Evolutionary conservation across 2,113 vertebrate genomes (phyloP).

Genomic region (Pterocles orientalis): DNA sequence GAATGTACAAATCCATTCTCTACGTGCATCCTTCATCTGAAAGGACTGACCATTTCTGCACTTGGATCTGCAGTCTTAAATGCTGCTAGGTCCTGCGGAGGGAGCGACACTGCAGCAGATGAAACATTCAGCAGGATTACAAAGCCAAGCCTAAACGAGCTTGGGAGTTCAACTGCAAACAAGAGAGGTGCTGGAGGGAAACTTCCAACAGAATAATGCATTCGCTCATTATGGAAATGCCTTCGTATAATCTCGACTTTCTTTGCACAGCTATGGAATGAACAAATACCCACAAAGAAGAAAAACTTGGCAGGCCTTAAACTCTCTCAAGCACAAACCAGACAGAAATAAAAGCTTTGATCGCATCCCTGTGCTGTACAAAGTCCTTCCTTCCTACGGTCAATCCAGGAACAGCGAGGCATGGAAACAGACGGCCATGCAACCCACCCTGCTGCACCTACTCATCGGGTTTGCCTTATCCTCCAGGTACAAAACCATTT

Average conservation of each 20-base stretch:
- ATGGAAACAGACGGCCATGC: not conserved
- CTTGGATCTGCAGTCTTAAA: not conserved
- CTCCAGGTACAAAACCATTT: conserved; percentile 20
- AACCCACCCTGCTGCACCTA: not conserved
- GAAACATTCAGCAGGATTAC: not conserved
- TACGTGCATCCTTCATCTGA: not conserved
- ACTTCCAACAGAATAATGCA: conserved; percentile 43
- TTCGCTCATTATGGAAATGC: conserved; percentile 56
- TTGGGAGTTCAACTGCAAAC: conserved; percentile 21
- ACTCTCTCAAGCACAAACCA: conserved; percentile 50
- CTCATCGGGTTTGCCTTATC: not conserved
- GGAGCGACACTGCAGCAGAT: not conserved
- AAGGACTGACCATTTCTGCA: not conserved
- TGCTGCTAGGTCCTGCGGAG: not conserved
- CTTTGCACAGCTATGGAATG: conserved; percentile 32
- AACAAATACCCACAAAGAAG: conserved; percentile 51
- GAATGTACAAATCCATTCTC: not conserved
- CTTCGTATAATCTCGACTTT: conserved; percentile 54
- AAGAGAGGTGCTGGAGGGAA: conserved; percentile 26
- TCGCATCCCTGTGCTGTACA: conserved; percentile 4
- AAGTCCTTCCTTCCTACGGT: conserved; percentile 19
- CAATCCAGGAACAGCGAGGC: not conserved
- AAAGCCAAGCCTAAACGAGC: not conserved
- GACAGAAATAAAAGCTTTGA: conserved; percentile 51
- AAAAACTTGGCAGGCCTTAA: conserved; percentile 54